A percentile compares a stretch with the other conserved stretches of the same genome.
These are phyloP conservation scores for Hemichromis elongatus DNA, from an alignment of 2,113 vertebrate species.

Conservation along the genomic window DNA sequence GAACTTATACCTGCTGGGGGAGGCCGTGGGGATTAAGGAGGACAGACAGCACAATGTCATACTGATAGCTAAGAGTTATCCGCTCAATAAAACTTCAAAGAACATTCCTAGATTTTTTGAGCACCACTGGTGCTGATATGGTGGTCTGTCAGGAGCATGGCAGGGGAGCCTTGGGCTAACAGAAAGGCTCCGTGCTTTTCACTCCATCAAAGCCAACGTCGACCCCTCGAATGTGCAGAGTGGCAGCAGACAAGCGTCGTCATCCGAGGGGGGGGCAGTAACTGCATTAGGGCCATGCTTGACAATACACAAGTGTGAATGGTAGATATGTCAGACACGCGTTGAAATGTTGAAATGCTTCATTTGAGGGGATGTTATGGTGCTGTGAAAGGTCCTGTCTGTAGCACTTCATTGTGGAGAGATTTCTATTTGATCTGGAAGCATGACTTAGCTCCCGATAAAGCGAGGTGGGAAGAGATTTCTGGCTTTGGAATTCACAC, in stretches of 20 bases:
- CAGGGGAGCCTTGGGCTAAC: slow-evolving; percentile 9
- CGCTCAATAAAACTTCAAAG: slow-evolving; percentile 70
- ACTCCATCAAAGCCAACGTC: slow-evolving; percentile 36
- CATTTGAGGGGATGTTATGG: slow-evolving; percentile 15
- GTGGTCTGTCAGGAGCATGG: slow-evolving; percentile 20
- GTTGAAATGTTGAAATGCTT: slow-evolving; percentile 45
- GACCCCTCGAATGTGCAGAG: not conserved
- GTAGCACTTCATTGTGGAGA: slow-evolving; percentile 36
- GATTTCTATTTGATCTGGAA: slow-evolving; percentile 56
- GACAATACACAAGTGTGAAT: slow-evolving; percentile 31
- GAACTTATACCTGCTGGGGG: slow-evolving; percentile 44
- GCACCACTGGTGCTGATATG: slow-evolving; percentile 34
- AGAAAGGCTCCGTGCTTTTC: slow-evolving; percentile 24
- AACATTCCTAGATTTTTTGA: slow-evolving; percentile 53
- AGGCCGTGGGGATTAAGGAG: slow-evolving; percentile 36
- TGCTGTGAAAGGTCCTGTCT: slow-evolving; percentile 53
- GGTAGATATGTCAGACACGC: slow-evolving; percentile 33
- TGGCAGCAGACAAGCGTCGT: slow-evolving; percentile 4
- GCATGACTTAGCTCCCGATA: slow-evolving; percentile 16
- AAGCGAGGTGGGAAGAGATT: slow-evolving; percentile 37
- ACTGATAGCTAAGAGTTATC: slow-evolving; percentile 59
- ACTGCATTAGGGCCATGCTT: slow-evolving; percentile 8
- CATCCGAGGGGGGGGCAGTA: not conserved
- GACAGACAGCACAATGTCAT: slow-evolving; percentile 44
- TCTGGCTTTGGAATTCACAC: slow-evolving; percentile 31